A percentile compares a stretch with the other conserved stretches of the same genome.
phyloP scores from a whole-genome alignment of 2,888 invertebrate genomes.

The Amblyjoppa fuscipennis region DNA sequence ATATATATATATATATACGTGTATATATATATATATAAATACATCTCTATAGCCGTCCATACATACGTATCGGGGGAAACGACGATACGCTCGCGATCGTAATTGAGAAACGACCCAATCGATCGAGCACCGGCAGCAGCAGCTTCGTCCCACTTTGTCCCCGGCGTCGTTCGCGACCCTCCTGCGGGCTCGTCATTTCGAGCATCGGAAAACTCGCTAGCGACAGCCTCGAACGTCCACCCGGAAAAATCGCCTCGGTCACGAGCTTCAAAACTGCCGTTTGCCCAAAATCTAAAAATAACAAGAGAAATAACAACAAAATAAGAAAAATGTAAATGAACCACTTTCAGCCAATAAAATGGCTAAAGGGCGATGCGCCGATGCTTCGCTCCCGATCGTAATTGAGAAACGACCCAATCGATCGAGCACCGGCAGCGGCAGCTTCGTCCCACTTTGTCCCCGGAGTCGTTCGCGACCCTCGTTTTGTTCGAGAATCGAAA shows the following conservation, averaged over 20 bases:
- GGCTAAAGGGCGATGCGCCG: slow-evolving; percentile 1
- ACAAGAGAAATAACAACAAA: too few species aligned
- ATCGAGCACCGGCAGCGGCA: slow-evolving; percentile 41
- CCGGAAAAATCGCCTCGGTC: not conserved
- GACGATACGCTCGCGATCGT: slow-evolving; percentile 41
- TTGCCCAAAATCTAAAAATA: not conserved
- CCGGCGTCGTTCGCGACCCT: slow-evolving; percentile 24
- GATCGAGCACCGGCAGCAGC: slow-evolving; percentile 46
- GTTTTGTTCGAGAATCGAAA: slow-evolving; percentile 22
- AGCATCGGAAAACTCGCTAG: not conserved
- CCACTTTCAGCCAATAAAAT: too few species aligned
- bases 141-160: slow-evolving; percentile 52
- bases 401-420: slow-evolving; percentile 56
- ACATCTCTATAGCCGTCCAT: not conserved
- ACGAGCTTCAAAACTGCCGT: not conserved
- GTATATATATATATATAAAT: not conserved
- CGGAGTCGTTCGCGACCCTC: slow-evolving; percentile 20
- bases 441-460: slow-evolving; percentile 47
- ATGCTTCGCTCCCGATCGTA: slow-evolving; percentile 49
- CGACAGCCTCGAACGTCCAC: not conserved
- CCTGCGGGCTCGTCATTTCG: slow-evolving; percentile 33
- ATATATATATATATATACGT: not conserved
- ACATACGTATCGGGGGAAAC: not conserved
- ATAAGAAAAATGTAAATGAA: too few species aligned
- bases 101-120: slow-evolving; percentile 58